Percentiles rank a stretch among this genome's conserved stretches.
Conservation (phyloP, 2,797 vertebrate genomes). For the Sebastes melanostomus region DNA sequence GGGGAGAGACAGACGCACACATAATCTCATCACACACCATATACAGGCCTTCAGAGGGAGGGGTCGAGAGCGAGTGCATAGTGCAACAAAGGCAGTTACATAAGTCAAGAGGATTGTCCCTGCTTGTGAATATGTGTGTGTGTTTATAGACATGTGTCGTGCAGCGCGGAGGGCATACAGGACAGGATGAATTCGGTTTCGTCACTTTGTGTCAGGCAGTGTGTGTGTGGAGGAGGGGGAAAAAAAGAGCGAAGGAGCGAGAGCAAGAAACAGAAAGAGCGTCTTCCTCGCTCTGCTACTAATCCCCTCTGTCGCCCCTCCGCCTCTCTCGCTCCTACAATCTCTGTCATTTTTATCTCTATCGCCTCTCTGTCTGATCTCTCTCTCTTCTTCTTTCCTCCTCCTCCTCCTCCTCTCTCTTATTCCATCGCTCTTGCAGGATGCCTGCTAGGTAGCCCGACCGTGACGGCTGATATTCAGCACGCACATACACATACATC, state of each 20-base stretch:
- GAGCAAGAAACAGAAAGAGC: slow-evolving; percentile 24
- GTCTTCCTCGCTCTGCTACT: slow-evolving; percentile 51
- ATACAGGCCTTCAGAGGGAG: slow-evolving; percentile 34
- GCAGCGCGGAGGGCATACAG: slow-evolving; percentile 15
- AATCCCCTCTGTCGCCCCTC: slow-evolving; percentile 62
- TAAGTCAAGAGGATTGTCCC: slow-evolving; percentile 67
- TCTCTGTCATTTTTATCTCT: slow-evolving; percentile 68
- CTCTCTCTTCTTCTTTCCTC: slow-evolving; percentile 25
- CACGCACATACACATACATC: neutral
- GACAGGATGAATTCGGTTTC: slow-evolving; percentile 27
- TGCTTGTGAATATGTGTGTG: slow-evolving; percentile 8
- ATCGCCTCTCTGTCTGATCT: slow-evolving; percentile 49
- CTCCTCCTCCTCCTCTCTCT: slow-evolving; percentile 10
- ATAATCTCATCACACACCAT: slow-evolving; percentile 46
- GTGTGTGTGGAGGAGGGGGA: neutral
- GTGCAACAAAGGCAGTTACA: slow-evolving; percentile 60
- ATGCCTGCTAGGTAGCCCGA: slow-evolving; percentile 18
- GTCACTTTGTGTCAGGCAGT: slow-evolving; percentile 29
- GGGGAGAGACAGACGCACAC: slow-evolving; percentile 26
- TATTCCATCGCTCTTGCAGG: slow-evolving; percentile 23
- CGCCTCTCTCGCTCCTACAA: slow-evolving; percentile 46
- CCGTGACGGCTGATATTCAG: slow-evolving; percentile 14
- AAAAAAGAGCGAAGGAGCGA: slow-evolving; percentile 6
- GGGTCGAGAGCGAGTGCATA: slow-evolving; percentile 35
- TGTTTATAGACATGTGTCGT: slow-evolving; percentile 22